These are phyloP conservation scores for Dryobotodes eremita DNA, from an alignment of 2,888 invertebrate species.

Conservation along the genomic window DNA sequence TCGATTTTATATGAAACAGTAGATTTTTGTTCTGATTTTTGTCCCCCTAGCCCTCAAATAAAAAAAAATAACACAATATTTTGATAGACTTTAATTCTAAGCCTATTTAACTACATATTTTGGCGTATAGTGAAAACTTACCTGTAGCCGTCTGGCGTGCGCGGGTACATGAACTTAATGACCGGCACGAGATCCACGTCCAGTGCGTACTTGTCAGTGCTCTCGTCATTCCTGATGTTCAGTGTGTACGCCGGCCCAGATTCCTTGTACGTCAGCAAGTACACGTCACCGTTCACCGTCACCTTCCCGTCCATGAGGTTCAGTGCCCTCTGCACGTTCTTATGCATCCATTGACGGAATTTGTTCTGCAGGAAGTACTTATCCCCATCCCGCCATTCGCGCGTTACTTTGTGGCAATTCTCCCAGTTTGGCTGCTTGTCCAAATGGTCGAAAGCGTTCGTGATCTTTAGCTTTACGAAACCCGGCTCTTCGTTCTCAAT, in stretches of 20 bases:
- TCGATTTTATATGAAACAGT: background rate
- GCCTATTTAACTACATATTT: background rate
- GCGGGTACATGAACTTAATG: conserved; percentile 84
- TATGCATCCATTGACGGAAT: conserved; percentile 90
- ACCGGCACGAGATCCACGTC: conserved; percentile 90
- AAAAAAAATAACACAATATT: background rate
- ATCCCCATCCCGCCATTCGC: conserved; percentile 84
- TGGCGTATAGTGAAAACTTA: conserved; percentile 52
- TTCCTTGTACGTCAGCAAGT: conserved; percentile 80
- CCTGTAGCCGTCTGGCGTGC: conserved; percentile 85
- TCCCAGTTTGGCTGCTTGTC: conserved; percentile 83
- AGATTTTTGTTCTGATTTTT: background rate
- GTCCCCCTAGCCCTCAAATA: too few relatives aligned
- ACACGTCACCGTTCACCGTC: conserved; percentile 75
- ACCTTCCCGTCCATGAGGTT: conserved; percentile 79
- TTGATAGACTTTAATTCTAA: background rate
- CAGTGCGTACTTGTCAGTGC: conserved; percentile 76
- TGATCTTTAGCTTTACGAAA: conserved; percentile 85
- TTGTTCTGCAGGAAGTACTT: conserved; percentile 87
- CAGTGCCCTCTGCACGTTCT: conserved; percentile 84
- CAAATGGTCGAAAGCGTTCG: conserved; percentile 79
- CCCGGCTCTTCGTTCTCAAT: conserved; percentile 85
- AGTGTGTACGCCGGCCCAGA: conserved; percentile 91
- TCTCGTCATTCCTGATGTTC: conserved; percentile 76
- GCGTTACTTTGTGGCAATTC: conserved; percentile 81